Base-by-base conservation (phyloP, 2,113 vertebrate genomes). In the Atrichornis clamosus region DNA sequence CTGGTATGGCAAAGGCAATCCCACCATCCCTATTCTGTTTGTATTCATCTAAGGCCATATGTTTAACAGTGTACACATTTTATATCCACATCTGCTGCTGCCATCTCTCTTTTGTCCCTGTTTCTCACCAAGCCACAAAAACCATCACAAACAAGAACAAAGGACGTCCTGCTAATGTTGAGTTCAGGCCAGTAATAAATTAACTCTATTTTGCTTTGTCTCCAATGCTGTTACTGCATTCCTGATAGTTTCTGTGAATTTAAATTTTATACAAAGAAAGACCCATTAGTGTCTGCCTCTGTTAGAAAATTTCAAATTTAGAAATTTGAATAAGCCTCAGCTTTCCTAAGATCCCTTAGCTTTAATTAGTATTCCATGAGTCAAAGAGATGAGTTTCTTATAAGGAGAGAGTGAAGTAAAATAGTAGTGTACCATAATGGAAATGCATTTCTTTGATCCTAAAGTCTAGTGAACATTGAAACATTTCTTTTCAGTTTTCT, bases 361-460 rank as follows among this genome's bases (percentile, higher is more conserved):
- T 81, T 94, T 94, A 49, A 60, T 37, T 84, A 85, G 63, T 47
- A 91, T 81, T 72, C 78, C 59, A 55, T 68, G 72, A 82, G 6
- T 15, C 69, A 92, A 91, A 37, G 14, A 15, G 7, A 79, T 15
- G 49, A 41, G 11, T 75, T 23, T 92, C 35, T 35, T 35, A 55
- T 24, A 80, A 39, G 15, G 19, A 95, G 69, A 93, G 11, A 19
- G 35, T 84, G 92, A 89, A 85, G 39, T 91, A 90, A 96, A 97
- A 91, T 72, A 82, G n/a, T 59, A 42, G 24, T 70, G 24, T 33
- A 89, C 11, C 74, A 7, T 41, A 95, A 85, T 56, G 65, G 87
- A 89, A 96, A 88, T 77, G 22, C 17, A n/a, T 93, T 52, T 94
- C 15, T 95, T 95, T 95, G n/a, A 90, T 95, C 30, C 67, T 69